Percentiles rank a stretch among this genome's conserved stretches.
Evolutionary conservation across 2,113 vertebrate species (phyloP).

Genomic region (Paradoxurus hermaphroditus): DNA sequence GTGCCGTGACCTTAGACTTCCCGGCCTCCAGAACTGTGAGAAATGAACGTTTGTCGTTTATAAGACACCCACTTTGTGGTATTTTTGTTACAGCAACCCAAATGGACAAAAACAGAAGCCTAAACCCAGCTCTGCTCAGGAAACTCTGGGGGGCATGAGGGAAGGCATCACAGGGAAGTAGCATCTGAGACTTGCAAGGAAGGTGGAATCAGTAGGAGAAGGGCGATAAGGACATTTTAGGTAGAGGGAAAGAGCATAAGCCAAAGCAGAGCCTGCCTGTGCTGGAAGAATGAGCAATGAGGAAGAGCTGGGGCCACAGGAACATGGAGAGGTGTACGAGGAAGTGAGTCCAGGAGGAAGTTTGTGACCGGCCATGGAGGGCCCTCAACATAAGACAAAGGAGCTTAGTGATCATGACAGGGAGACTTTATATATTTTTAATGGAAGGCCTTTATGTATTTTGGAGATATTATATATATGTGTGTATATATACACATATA

Average conservation of each 20-base stretch:
- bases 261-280: background rate
- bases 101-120: background rate
- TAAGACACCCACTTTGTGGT: background rate
- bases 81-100: background rate
- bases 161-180: background rate
- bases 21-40: background rate
- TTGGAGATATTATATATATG: no score
- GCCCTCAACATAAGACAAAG: background rate
- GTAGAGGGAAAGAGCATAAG: background rate
- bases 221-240: background rate
- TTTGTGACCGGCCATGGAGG: background rate
- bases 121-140: background rate
- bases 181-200: background rate
- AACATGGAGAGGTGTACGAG: background rate
- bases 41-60: background rate
- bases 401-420: background rate
- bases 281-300: background rate
- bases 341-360: background rate
- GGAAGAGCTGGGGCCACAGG: background rate
- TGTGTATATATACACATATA: no score
- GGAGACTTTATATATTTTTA: no score
- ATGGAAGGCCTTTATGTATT: no score
- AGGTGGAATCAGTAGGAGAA: background rate
- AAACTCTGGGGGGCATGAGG: background rate
- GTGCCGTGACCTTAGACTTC: background rate